Conservation (phyloP, 2,888 invertebrate genomes). For the Amphiduros pacificus region DNA sequence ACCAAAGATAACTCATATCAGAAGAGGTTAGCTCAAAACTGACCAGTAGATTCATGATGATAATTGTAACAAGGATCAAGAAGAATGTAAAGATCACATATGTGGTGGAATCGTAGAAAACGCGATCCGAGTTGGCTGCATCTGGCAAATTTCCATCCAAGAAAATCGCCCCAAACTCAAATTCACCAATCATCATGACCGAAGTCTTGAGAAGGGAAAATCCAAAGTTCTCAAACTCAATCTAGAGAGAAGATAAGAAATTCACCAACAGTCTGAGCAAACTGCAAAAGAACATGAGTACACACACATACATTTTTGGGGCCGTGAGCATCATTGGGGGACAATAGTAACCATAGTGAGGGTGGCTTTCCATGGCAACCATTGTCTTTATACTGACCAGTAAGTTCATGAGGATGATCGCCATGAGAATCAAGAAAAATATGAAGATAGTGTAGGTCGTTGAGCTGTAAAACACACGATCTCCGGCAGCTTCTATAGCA, state of each 20-base stretch:
- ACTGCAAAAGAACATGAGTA: too few species aligned
- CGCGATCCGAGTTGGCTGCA: background rate
- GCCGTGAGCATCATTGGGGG: too few species aligned
- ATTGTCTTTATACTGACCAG: slow-evolving; percentile 56
- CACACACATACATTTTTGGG: too few species aligned
- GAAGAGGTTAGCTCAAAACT: too few species aligned
- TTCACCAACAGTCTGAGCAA: too few species aligned
- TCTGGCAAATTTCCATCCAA: background rate
- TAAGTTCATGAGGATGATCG: slow-evolving; percentile 59
- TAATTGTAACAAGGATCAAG: slow-evolving; percentile 55
- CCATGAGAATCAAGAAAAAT: slow-evolving; percentile 54
- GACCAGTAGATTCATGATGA: slow-evolving; percentile 60
- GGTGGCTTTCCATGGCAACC: too few species aligned
- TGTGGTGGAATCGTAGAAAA: slow-evolving; percentile 46
- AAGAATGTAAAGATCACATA: slow-evolving; percentile 59
- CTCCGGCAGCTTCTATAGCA: background rate
- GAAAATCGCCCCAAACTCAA: slow-evolving; percentile 53
- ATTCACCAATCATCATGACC: slow-evolving; percentile 60
- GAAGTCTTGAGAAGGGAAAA: slow-evolving; percentile 52
- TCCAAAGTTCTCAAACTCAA: slow-evolving; percentile 41
- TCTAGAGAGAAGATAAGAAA: slow-evolving; percentile 26
- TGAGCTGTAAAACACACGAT: slow-evolving; percentile 35
- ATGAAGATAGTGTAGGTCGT: slow-evolving; percentile 60
- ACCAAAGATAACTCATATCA: too few species aligned
- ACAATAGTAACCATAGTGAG: too few species aligned